Evolutionary conservation across 1,140 invertebrate genomes (phyloP).

Genomic region (Centruroides sculpturatus): DNA sequence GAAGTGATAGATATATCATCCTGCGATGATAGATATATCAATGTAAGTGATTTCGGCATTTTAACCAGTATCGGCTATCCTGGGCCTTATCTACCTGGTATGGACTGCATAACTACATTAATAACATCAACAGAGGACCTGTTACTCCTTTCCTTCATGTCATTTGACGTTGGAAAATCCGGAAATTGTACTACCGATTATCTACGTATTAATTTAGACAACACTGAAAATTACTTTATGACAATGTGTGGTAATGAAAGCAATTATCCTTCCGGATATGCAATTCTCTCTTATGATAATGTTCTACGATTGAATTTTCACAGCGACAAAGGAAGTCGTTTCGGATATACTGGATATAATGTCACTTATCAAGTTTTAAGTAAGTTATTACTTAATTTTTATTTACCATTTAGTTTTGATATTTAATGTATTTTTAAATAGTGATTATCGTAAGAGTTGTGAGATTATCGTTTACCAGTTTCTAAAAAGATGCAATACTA

Average conservation of each 20-base stretch:
- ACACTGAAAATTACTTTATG: neutral
- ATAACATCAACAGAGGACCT: slow-evolving; percentile 39
- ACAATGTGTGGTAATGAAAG: neutral
- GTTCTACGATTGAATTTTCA: neutral
- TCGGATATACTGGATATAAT: slow-evolving; percentile 6
- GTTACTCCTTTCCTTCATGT: slow-evolving; percentile 43
- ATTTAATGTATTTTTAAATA: too few species aligned
- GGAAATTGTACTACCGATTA: slow-evolving; percentile 1
- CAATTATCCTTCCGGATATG: neutral
- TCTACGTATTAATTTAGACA: neutral
- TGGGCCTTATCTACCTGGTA: slow-evolving; percentile 41
- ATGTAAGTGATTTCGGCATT: slow-evolving; percentile 1
- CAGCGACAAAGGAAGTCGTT: neutral
- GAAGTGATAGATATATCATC: slow-evolving; percentile 46
- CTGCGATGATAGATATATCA: slow-evolving; percentile 28
- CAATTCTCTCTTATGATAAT: neutral
- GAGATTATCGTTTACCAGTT: too few species aligned
- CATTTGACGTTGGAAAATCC: slow-evolving; percentile 32
- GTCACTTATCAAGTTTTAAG: neutral
- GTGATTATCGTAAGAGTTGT: too few species aligned
- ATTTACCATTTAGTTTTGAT: too few species aligned
- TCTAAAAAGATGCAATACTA: too few species aligned
- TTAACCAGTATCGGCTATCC: slow-evolving; percentile 51
- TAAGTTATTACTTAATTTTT: too few species aligned
- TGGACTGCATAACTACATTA: slow-evolving; percentile 51